Evolutionary conservation across 2,113 vertebrate species (phyloP), one percentile per base, ranked within the genome.

Genomic region (Vombatus ursinus): DNA sequence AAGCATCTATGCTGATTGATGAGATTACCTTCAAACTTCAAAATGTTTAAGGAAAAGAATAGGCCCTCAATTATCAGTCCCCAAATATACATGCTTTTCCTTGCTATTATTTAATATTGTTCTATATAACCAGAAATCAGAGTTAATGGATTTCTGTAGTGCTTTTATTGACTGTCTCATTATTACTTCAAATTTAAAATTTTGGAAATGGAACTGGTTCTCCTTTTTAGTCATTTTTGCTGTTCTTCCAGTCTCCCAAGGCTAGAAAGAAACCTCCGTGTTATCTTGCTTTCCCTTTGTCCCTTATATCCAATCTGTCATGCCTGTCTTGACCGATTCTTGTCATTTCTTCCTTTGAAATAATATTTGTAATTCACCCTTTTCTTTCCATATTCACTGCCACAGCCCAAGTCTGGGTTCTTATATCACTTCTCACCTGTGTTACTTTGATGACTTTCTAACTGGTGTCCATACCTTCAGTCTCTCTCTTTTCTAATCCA

Each of bases 341-440:
- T 96, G 9, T 25, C 61, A n/a, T 61, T 91, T 92, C 28, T 92
- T 92, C 37, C 92, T 84, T 44, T 90, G 93, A 97, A 97, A 89
- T 47, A n/a, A 89, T 47, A n/a, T 37, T 47, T 14, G 22, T 1
- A 28, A 8, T 9, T 23, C 92, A 93, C 25, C 28, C 7, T 3
- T 52, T 47, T 54, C 2, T 53, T 92, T 47, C n/a, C 25, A 7
- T 5, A 3, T 25, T 61, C 2, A 23, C 31, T 16, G 0, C 26
- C 24, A 0, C 49, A 10, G 2, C 54, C 4, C 2, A 84, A 1
- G 0, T 47, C 61, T 2, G 0, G 50, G 37, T 84, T 84, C 37
- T 44, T 84, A 2, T 44, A 84, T 84, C n/a, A 84, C n/a, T 84
- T 84, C 19, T 44, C 19, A 84, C n/a, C n/a, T 84, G 68, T n/a